Percentiles rank a stretch among this genome's conserved stretches.
Evolutionary conservation across 2,888 invertebrate species (phyloP).

Genomic region (Nesidiocoris tenuis): DNA sequence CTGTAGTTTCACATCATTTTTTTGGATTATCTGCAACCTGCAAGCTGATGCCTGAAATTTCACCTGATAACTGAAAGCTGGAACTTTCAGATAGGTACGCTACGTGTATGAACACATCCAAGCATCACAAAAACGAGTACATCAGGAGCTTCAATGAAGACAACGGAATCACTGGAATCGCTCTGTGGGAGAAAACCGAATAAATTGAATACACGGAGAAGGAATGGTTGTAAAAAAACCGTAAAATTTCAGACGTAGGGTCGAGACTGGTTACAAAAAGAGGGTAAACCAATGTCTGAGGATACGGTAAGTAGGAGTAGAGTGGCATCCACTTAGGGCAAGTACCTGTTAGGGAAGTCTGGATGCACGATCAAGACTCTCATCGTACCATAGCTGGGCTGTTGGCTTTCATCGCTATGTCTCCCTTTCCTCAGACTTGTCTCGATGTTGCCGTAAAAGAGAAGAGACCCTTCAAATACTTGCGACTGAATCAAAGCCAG

Average conservation of each 20-base stretch:
- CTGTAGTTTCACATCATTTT: too few species aligned
- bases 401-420: constrained; percentile 38
- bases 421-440: constrained; percentile 9
- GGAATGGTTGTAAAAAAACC: constrained; percentile 11
- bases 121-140: too few species aligned
- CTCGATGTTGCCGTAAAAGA: not conserved
- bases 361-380: constrained; percentile 25
- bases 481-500: too few species aligned
- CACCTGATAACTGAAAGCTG: too few species aligned
- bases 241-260: constrained; percentile 37
- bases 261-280: not conserved
- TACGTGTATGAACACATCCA: too few species aligned
- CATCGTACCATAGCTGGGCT: constrained; percentile 34
- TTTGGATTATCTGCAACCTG: too few species aligned
- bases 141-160: too few species aligned
- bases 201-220: constrained; percentile 20
- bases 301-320: constrained; percentile 9
- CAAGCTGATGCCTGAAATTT: too few species aligned
- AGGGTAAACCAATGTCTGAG: not conserved
- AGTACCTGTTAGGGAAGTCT: constrained; percentile 38
- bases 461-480: too few species aligned
- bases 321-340: constrained; percentile 39
- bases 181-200: not conserved
- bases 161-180: too few species aligned
- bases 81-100: too few species aligned